Percentiles rank a stretch among this genome's conserved stretches.
These are phyloP conservation scores for Halictus quadricinctus DNA, from an alignment of 2,888 invertebrate species.

Conservation along the genomic window DNA sequence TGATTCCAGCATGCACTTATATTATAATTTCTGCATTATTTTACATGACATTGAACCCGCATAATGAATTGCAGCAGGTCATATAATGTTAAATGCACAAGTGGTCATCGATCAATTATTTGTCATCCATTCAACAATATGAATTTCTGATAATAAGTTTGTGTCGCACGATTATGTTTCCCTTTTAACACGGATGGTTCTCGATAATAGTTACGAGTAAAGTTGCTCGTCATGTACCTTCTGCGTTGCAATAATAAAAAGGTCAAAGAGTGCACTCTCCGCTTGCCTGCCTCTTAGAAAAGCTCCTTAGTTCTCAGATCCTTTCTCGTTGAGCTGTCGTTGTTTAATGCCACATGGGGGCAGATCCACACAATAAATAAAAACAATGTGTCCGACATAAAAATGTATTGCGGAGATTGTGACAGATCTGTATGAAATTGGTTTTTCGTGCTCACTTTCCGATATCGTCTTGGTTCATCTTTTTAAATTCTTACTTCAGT, in stretches of 20 bases:
- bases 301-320: slow-evolving; percentile 37
- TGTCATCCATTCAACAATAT: neutral
- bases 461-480: neutral
- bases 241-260: slow-evolving; percentile 32
- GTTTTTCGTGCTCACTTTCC: neutral
- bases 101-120: neutral
- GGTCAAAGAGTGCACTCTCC: slow-evolving; percentile 41
- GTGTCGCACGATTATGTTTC: neutral
- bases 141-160: neutral
- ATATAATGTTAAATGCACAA: neutral
- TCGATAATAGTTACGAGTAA: slow-evolving; percentile 18
- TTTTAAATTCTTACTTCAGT: neutral
- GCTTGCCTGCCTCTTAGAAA: slow-evolving; percentile 28
- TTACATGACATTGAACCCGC: neutral
- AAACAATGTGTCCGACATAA: neutral
- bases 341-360: slow-evolving; percentile 34
- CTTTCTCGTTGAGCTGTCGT: slow-evolving; percentile 4
- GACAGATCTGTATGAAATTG: neutral
- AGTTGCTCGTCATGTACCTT: neutral
- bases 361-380: slow-evolving; percentile 1
- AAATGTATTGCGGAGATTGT: neutral
- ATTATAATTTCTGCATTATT: neutral
- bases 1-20: neutral
- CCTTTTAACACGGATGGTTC: neutral
- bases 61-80: too few species aligned